A percentile compares a stretch with the other conserved stretches of the same genome.
Conservation (phyloP, 2,113 vertebrate species). For the Heliornis fulica region DNA sequence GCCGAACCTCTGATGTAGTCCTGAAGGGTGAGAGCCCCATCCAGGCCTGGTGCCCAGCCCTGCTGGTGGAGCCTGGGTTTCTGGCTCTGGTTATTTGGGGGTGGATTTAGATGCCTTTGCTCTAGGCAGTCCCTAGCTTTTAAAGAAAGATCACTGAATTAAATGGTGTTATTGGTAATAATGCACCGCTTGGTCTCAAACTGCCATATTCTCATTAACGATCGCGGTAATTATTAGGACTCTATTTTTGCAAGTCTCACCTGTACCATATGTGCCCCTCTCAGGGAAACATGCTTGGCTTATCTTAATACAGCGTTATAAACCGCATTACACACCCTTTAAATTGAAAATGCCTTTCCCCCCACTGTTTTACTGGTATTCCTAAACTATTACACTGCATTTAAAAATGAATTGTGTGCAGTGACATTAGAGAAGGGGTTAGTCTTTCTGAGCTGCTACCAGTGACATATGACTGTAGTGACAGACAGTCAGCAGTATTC, state of each 20-base stretch:
- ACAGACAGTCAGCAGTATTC: slow-evolving; percentile 76
- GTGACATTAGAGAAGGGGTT: slow-evolving; percentile 75
- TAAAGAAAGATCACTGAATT: neutral
- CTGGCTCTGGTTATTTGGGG: neutral
- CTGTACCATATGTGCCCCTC: neutral
- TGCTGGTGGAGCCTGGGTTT: neutral
- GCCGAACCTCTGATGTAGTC: neutral
- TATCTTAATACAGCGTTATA: slow-evolving; percentile 12
- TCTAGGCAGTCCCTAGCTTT: neutral
- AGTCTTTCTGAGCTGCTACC: slow-evolving; percentile 73
- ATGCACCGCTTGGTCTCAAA: neutral
- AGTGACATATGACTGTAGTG: slow-evolving; percentile 75
- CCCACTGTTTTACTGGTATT: slow-evolving; percentile 65
- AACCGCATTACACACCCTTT: slow-evolving; percentile 46
- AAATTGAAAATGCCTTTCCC: slow-evolving; percentile 47
- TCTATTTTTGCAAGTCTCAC: neutral
- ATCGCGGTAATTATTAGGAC: neutral
- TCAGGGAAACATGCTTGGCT: neutral
- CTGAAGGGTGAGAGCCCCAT: neutral
- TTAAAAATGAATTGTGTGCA: slow-evolving; percentile 74
- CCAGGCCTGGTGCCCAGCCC: neutral
- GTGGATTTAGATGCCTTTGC: neutral
- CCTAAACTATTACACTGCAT: slow-evolving; percentile 62
- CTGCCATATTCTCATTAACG: neutral
- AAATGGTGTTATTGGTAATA: neutral